These are phyloP conservation scores for Epiblema foenella DNA, from an alignment of 2,888 invertebrate genomes.

Conservation along the genomic window DNA sequence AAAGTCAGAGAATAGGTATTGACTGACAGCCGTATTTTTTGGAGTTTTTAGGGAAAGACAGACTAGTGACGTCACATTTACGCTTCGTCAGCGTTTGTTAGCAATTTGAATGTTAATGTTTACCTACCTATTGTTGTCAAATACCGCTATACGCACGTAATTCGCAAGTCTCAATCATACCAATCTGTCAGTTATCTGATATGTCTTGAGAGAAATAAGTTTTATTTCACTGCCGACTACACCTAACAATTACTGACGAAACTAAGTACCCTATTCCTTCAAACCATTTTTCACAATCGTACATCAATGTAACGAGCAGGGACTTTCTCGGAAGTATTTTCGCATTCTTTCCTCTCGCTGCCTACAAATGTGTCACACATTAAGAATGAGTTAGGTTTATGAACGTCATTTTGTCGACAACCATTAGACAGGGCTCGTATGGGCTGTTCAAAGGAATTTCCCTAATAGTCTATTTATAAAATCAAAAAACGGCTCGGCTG, in stretches of 20 bases:
- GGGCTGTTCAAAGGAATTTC: constrained; percentile 31
- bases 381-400: constrained; percentile 45
- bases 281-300: constrained; percentile 65
- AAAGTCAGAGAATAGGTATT: too few relatives aligned
- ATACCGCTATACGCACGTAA: too few relatives aligned
- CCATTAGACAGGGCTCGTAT: constrained; percentile 37
- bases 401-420: constrained; percentile 40
- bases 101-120: too few relatives aligned
- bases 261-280: constrained; percentile 34
- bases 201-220: background rate
- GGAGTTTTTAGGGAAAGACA: too few relatives aligned
- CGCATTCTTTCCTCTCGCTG: constrained; percentile 67
- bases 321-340: constrained; percentile 66
- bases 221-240: background rate
- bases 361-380: constrained; percentile 39
- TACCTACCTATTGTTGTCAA: too few relatives aligned
- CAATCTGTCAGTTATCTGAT: too few relatives aligned
- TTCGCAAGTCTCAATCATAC: too few relatives aligned
- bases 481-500: constrained; percentile 53
- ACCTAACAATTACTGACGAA: background rate
- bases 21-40: too few relatives aligned
- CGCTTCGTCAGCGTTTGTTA: too few relatives aligned
- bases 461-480: constrained; percentile 31
- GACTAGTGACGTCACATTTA: too few relatives aligned
- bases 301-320: constrained; percentile 78